Evolutionary conservation across 92 coral and sea anemone species (phyloP), one percentile per base, ranked within the genome.

Genomic region (Micromussa lordhowensis): DNA sequence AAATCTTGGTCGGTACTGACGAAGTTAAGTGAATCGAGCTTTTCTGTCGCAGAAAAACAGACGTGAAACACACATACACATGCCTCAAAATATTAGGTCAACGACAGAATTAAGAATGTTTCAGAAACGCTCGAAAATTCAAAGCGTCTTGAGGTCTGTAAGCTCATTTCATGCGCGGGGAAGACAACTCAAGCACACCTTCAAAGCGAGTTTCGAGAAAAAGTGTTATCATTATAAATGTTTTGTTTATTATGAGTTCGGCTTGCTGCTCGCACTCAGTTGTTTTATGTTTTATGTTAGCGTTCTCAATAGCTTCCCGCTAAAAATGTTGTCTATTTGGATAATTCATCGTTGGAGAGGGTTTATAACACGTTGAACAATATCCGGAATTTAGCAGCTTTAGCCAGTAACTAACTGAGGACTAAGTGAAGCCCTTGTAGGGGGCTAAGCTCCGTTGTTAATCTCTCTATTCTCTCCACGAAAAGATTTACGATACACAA

Each of bases 311-410:
- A n/a, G 66, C 49, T 77, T 31, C 89, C 83, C 51, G 83, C 83
- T 77, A 77, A 68, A 40, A 86, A 77, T 86, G 83, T 79, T 86
- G 89, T 86, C 77, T 86, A 86, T 86, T 86, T 77, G 82, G 82
- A 77, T 53, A 86, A 86, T 86, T 86, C 89, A 68, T 44, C 76
- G 77, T 64, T 86, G 89, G 89, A 86, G 88, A 76, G 82, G 34
- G 15, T 59, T 82, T 64, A 8, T 59, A 68, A 64, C 53, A 30
- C n/a, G 89, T 77, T 18, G 77, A 86, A 77, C 89, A 86, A 86
- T 86, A 86, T 86, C 89, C 89, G 89, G 88, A 74, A 84, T 78
- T 86, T 77, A 61, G 53, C 36, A 86, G 83, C 83, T 66, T 77
- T 48, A 61, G 30, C 66, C 68, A 48, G 77, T 26, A 22, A 78